A percentile compares a stretch with the other conserved stretches of the same genome.
Evolutionary conservation across 2,888 invertebrate species (phyloP).

Genomic region (Rhagophthalmus giganteus): DNA sequence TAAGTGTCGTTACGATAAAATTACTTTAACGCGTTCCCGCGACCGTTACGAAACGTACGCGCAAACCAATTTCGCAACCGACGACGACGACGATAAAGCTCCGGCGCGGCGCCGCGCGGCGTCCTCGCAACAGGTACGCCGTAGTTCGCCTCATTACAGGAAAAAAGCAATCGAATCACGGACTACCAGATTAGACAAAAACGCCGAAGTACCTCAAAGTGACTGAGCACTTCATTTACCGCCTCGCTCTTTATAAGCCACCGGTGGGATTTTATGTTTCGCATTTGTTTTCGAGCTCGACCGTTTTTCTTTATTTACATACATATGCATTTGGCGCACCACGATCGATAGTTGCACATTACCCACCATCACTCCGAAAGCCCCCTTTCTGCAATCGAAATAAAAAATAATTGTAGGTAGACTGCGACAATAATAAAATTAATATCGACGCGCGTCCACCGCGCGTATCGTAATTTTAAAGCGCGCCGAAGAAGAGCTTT

Average conservation of each 20-base stretch:
- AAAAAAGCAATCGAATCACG: constrained; percentile 44
- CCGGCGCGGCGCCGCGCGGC: no score
- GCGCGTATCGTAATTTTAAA: no score
- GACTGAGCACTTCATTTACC: constrained; percentile 32
- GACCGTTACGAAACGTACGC: constrained; percentile 12
- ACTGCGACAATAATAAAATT: neutral
- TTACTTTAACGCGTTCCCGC: no score
- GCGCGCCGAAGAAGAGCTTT: neutral
- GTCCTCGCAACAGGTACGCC: constrained; percentile 49
- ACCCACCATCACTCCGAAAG: no score
- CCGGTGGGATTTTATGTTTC: constrained; percentile 24
- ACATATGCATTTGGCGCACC: no score
- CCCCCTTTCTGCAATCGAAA: neutral
- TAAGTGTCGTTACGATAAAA: no score
- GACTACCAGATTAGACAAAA: constrained; percentile 39
- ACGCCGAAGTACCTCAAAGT: constrained; percentile 32
- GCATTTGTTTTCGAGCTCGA: constrained; percentile 18
- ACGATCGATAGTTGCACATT: no score
- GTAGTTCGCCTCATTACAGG: constrained; percentile 44
- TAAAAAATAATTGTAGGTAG: neutral
- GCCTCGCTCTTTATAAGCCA: constrained; percentile 31
- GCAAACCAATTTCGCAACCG: no score
- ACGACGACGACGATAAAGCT: constrained; percentile 52
- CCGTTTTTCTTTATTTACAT: no score
- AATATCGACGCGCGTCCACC: no score